Percentiles rank a stretch among this genome's conserved stretches.
Conservation (phyloP, 2,888 invertebrate genomes). For the Tiliacea citrago region DNA sequence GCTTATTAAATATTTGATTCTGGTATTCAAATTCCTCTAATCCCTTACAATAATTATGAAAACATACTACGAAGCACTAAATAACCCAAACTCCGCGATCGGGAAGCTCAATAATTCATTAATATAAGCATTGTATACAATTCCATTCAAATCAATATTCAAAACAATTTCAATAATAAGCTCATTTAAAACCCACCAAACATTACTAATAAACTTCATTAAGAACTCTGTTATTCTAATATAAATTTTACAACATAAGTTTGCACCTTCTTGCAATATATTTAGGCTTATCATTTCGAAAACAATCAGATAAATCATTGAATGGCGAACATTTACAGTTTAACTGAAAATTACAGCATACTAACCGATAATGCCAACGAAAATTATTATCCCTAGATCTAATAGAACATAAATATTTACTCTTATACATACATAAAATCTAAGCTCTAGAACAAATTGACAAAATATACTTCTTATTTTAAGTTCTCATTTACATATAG, state of each 20-base stretch:
- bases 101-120: slow-evolving; percentile 66
- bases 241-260: slow-evolving; percentile 61
- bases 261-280: slow-evolving; percentile 58
- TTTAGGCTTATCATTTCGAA: slow-evolving; percentile 50
- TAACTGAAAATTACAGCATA: slow-evolving; percentile 70
- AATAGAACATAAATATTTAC: slow-evolving; percentile 78
- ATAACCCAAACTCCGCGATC: slow-evolving; percentile 65
- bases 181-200: slow-evolving; percentile 61
- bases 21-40: slow-evolving; percentile 63
- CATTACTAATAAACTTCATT: slow-evolving; percentile 53
- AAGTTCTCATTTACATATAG: slow-evolving; percentile 82
- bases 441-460: slow-evolving; percentile 87
- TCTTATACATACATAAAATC: slow-evolving; percentile 73
- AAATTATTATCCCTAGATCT: slow-evolving; percentile 65
- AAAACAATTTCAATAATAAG: slow-evolving; percentile 65
- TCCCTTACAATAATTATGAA: slow-evolving; percentile 68
- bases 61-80: slow-evolving; percentile 72
- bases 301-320: slow-evolving; percentile 48
- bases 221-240: slow-evolving; percentile 55
- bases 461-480: slow-evolving; percentile 83
- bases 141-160: slow-evolving; percentile 63
- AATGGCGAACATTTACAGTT: slow-evolving; percentile 65
- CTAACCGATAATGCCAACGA: slow-evolving; percentile 67
- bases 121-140: slow-evolving; percentile 66
- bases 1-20: slow-evolving; percentile 45